Conservation (phyloP, 2,888 invertebrate species). For the Agriopis aurantiaria region DNA sequence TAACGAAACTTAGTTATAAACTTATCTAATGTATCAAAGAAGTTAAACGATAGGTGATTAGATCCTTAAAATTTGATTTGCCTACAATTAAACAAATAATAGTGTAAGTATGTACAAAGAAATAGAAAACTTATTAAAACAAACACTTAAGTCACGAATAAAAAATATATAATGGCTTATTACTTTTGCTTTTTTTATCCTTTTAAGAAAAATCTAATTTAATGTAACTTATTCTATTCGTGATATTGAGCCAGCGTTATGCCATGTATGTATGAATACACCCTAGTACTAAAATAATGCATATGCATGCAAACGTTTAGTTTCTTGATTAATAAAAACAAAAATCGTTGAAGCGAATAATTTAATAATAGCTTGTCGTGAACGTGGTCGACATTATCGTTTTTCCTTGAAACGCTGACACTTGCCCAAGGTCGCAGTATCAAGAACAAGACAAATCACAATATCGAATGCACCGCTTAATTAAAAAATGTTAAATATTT, state of each 20-base stretch:
- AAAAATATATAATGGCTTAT: too few relatives aligned
- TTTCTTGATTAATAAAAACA: constrained; percentile 15
- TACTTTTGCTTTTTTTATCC: too few relatives aligned
- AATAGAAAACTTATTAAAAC: too few relatives aligned
- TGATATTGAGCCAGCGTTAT: neutral
- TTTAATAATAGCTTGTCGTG: constrained; percentile 29
- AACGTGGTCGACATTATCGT: constrained; percentile 33
- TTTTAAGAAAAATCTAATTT: neutral
- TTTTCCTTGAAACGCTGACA: constrained; percentile 43
- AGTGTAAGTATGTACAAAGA: too few relatives aligned
- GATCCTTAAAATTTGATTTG: too few relatives aligned
- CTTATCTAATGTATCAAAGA: neutral
- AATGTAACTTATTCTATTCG: neutral
- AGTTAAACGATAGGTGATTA: too few relatives aligned
- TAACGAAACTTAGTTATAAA: neutral
- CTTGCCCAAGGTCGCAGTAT: constrained; percentile 40
- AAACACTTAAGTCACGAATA: too few relatives aligned
- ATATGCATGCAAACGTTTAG: neutral
- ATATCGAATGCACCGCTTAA: constrained; percentile 38
- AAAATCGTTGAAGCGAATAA: constrained; percentile 29
- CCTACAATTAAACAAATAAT: too few relatives aligned
- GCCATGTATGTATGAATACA: neutral
- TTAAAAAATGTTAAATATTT: constrained; percentile 24
- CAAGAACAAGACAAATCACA: constrained; percentile 41
- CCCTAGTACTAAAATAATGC: neutral